A percentile compares a stretch with the other conserved stretches of the same genome.
Evolutionary conservation across 1,140 invertebrate genomes (phyloP).

Genomic region (Penaeus japonicus): DNA sequence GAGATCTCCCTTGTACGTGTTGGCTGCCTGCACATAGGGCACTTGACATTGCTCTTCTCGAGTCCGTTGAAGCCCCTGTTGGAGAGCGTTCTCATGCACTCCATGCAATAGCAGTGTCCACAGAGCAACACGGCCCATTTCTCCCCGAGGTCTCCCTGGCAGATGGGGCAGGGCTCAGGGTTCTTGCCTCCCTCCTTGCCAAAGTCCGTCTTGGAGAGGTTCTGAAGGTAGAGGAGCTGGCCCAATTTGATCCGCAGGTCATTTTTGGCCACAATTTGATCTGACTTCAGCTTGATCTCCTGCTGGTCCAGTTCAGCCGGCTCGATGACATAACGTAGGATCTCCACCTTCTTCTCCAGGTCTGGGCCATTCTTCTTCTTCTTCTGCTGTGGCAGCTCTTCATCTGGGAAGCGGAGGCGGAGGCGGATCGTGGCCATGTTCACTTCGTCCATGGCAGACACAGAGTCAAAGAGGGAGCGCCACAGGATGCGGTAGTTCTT

Average conservation of each 20-base stretch:
- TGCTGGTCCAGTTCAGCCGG: constrained; percentile 63
- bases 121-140: constrained; percentile 76
- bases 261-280: constrained; percentile 62
- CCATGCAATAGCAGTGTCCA: constrained; percentile 75
- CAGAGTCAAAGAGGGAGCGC: constrained; percentile 70
- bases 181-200: constrained; percentile 65
- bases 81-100: constrained; percentile 68
- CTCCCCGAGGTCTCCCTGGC: constrained; percentile 68
- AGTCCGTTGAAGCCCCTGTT: constrained; percentile 62
- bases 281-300: constrained; percentile 62
- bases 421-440: constrained; percentile 75
- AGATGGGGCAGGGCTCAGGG: constrained; percentile 77
- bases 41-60: constrained; percentile 63
- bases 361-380: constrained; percentile 49
- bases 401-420: too few species aligned
- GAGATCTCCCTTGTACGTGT: constrained; percentile 70
- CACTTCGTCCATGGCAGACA: constrained; percentile 76
- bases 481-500: constrained; percentile 73
- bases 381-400: constrained; percentile 46
- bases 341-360: constrained; percentile 58
- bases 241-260: constrained; percentile 67
- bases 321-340: constrained; percentile 66
- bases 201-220: constrained; percentile 66
- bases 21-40: constrained; percentile 74
- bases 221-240: constrained; percentile 69